These are phyloP conservation scores for Monopis laevigella DNA, from an alignment of 2,888 invertebrate species.

Conservation along the genomic window DNA sequence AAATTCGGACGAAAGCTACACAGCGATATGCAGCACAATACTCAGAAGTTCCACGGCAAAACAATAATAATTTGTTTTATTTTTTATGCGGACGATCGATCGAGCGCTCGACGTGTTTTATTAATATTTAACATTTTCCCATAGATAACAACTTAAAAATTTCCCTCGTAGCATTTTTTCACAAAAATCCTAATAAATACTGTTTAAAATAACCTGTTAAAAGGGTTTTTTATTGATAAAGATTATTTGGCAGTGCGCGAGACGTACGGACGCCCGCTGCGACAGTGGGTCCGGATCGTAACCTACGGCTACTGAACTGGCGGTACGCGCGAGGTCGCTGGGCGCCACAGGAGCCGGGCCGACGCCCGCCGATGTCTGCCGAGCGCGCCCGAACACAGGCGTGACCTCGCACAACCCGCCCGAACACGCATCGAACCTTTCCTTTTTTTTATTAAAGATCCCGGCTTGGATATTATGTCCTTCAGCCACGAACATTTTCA, in stretches of 20 bases:
- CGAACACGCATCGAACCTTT: conserved; percentile 47
- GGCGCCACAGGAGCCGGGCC: conserved; percentile 28
- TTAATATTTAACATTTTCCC: conserved; percentile 31
- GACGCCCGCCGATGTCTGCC: conserved; percentile 37
- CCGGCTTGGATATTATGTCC: conserved; percentile 28
- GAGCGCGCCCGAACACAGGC: conserved; percentile 45
- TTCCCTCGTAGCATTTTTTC: neutral
- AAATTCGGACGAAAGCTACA: conserved; percentile 24
- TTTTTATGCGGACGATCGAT: conserved; percentile 64
- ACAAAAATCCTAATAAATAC: neutral
- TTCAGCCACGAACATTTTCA: too few relatives aligned
- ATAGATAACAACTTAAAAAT: neutral
- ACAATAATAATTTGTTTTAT: conserved; percentile 49
- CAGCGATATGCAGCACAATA: conserved; percentile 46
- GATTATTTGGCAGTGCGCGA: conserved; percentile 57
- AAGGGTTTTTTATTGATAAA: conserved; percentile 48
- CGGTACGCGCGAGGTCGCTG: neutral
- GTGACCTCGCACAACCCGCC: conserved; percentile 62
- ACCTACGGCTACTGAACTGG: conserved; percentile 38
- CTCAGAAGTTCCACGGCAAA: conserved; percentile 42
- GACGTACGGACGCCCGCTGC: conserved; percentile 52
- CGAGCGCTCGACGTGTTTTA: conserved; percentile 36
- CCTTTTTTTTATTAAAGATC: conserved; percentile 45
- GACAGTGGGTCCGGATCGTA: conserved; percentile 45
- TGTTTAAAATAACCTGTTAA: conserved; percentile 4